phyloP scores from a whole-genome alignment of 2,888 invertebrate genomes.

The Perithous albicinctus region DNA sequence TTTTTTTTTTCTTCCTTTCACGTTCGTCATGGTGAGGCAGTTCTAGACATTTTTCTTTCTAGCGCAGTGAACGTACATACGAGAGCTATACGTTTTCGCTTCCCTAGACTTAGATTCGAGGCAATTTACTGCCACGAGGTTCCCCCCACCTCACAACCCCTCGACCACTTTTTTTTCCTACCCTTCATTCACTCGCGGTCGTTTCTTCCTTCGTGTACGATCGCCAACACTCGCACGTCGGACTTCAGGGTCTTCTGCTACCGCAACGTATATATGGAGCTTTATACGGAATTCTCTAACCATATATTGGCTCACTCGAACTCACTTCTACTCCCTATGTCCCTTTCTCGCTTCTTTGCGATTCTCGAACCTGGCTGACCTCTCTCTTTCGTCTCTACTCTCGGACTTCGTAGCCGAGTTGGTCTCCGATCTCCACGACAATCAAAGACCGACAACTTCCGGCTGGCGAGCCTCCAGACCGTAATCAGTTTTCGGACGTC shows the following conservation, averaged over 20 bases:
- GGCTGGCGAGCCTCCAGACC: slow-evolving; percentile 73
- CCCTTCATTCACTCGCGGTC: slow-evolving; percentile 47
- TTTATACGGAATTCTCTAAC: slow-evolving; percentile 31
- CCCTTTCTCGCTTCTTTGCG: slow-evolving; percentile 13
- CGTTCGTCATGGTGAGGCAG: slow-evolving; percentile 33
- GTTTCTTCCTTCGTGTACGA: slow-evolving; percentile 25
- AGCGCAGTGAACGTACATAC: not conserved
- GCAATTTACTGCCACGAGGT: slow-evolving; percentile 51
- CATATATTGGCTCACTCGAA: slow-evolving; percentile 53
- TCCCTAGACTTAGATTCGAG: slow-evolving; percentile 44
- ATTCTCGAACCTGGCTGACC: slow-evolving; percentile 1
- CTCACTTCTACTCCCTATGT: slow-evolving; percentile 20
- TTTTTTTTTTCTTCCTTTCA: slow-evolving; percentile 12
- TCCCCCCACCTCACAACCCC: slow-evolving; percentile 7
- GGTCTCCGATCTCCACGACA: slow-evolving; percentile 61
- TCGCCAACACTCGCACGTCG: slow-evolving; percentile 39
- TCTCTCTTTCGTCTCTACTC: not conserved
- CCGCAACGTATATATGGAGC: slow-evolving; percentile 25
- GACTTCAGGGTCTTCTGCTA: slow-evolving; percentile 30
- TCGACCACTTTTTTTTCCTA: slow-evolving; percentile 21
- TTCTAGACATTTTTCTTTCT: slow-evolving; percentile 50
- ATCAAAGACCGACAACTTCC: slow-evolving; percentile 74
- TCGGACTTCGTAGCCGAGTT: slow-evolving; percentile 45
- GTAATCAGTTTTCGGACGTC: slow-evolving; percentile 73
- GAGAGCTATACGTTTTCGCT: slow-evolving; percentile 37